phyloP scores from a whole-genome alignment of 1,140 invertebrate genomes.

The Tribolium castaneum region DNA sequence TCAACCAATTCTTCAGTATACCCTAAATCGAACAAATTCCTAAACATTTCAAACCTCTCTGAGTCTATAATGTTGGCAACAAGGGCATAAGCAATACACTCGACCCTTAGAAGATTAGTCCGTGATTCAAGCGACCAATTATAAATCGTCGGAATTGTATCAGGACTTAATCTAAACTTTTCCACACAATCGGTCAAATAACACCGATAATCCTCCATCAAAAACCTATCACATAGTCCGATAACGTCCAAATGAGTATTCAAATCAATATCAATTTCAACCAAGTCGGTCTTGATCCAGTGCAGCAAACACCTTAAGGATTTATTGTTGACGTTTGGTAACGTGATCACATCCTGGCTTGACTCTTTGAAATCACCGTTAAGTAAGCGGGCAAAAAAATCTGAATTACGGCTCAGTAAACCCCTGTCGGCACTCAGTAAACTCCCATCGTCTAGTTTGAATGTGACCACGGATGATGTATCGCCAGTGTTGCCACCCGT shows the following conservation, averaged over 20 bases:
- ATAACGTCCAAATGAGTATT: slow-evolving; percentile 73
- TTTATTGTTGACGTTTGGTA: slow-evolving; percentile 69
- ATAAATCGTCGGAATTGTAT: slow-evolving; percentile 67
- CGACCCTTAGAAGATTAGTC: slow-evolving; percentile 69
- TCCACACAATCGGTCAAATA: slow-evolving; percentile 68
- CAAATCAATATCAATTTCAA: slow-evolving; percentile 65
- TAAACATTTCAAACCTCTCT: slow-evolving; percentile 61
- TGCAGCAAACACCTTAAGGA: slow-evolving; percentile 69
- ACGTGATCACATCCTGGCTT: slow-evolving; percentile 66
- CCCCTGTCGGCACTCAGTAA: slow-evolving; percentile 70
- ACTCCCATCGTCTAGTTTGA: slow-evolving; percentile 73
- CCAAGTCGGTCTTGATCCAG: slow-evolving; percentile 64
- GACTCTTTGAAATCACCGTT: slow-evolving; percentile 76
- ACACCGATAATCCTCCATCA: slow-evolving; percentile 70
- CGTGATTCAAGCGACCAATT: slow-evolving; percentile 69
- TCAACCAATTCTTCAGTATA: slow-evolving; percentile 56
- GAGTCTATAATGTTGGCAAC: slow-evolving; percentile 64
- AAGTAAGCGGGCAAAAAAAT: slow-evolving; percentile 74
- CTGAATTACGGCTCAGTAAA: slow-evolving; percentile 72
- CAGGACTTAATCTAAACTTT: slow-evolving; percentile 64
- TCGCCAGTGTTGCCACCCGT: slow-evolving; percentile 50
- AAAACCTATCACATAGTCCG: slow-evolving; percentile 73
- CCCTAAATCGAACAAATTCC: slow-evolving; percentile 55
- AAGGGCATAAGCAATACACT: slow-evolving; percentile 68
- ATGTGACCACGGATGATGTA: slow-evolving; percentile 67